These are phyloP conservation scores for Fratercula arctica DNA, from an alignment of 2,797 vertebrate genomes.

Conservation along the genomic window DNA sequence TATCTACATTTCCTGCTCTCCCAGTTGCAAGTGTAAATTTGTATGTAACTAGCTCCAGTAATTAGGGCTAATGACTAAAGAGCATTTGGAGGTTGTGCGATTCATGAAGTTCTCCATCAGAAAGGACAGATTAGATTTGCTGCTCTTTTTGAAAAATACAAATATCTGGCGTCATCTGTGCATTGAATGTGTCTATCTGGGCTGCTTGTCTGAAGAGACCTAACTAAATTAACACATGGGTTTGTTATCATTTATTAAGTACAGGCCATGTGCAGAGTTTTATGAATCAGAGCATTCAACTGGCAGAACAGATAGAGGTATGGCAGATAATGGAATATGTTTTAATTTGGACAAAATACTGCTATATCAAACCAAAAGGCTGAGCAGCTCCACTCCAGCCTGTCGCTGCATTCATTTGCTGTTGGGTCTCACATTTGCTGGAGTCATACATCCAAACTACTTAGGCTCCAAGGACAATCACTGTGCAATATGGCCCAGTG, in stretches of 20 bases:
- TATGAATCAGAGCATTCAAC: not conserved
- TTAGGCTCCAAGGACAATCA: not conserved
- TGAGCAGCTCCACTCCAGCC: not conserved
- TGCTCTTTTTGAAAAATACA: not conserved
- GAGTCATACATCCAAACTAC: not conserved
- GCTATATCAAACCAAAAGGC: not conserved
- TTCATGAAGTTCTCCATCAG: not conserved
- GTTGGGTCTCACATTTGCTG: not conserved
- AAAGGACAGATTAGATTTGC: not conserved
- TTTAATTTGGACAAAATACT: not conserved
- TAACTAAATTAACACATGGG: not conserved
- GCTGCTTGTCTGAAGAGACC: not conserved
- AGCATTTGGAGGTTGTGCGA: not conserved
- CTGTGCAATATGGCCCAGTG: not conserved
- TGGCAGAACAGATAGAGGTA: not conserved
- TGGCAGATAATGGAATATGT: not conserved
- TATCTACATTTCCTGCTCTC: not conserved
- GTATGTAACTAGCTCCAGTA: not conserved
- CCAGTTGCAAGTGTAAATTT: not conserved
- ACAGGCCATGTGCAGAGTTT: not conserved
- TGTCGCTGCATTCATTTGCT: not conserved
- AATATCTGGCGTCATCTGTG: not conserved
- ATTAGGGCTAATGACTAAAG: constrained; percentile 35
- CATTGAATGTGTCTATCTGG: not conserved
- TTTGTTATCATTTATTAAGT: not conserved